A percentile compares a stretch with the other conserved stretches of the same genome.
Evolutionary conservation across 2,113 vertebrate genomes (phyloP).

Genomic region (Calonectris borealis): DNA sequence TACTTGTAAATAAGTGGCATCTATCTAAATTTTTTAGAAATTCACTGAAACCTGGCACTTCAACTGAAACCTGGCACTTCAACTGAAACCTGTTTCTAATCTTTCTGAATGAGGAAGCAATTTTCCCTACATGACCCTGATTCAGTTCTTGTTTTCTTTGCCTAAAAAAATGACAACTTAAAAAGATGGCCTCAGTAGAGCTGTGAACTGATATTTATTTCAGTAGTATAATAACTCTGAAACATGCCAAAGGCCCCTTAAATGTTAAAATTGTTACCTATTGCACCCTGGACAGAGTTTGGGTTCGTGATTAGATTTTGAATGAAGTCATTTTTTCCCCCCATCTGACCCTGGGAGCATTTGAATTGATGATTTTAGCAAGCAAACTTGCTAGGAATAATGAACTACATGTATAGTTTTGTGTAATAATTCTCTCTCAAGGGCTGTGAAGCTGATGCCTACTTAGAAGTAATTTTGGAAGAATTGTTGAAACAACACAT

Average conservation of each 20-base stretch:
- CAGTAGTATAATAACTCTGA: constrained; percentile 34
- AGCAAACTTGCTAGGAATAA: constrained; percentile 33
- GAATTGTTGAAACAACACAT: constrained; percentile 63
- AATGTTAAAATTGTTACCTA: constrained; percentile 35
- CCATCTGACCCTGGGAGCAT: neutral
- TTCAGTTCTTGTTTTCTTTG: constrained; percentile 39
- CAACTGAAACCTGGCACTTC: constrained; percentile 1
- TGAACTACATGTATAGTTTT: constrained; percentile 7
- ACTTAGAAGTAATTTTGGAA: constrained; percentile 64
- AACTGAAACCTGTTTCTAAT: constrained; percentile 44
- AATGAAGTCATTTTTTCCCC: constrained; percentile 32
- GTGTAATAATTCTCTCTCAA: constrained; percentile 38
- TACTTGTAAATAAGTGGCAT: constrained; percentile 1
- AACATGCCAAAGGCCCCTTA: constrained; percentile 9
- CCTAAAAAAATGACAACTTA: constrained; percentile 8
- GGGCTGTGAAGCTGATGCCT: constrained; percentile 32
- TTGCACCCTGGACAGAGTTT: constrained; percentile 35
- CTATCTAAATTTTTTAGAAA: neutral
- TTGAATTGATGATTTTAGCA: constrained; percentile 41
- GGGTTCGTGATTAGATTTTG: constrained; percentile 17
- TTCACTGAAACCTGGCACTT: neutral
- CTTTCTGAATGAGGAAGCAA: constrained; percentile 42
- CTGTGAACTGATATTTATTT: constrained; percentile 26
- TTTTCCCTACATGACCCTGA: constrained; percentile 38
- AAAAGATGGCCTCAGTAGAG: constrained; percentile 32